Percentiles rank a stretch among this genome's conserved stretches.
Conservation (phyloP, 1,140 invertebrate species). For the Drosophila athabasca region DNA sequence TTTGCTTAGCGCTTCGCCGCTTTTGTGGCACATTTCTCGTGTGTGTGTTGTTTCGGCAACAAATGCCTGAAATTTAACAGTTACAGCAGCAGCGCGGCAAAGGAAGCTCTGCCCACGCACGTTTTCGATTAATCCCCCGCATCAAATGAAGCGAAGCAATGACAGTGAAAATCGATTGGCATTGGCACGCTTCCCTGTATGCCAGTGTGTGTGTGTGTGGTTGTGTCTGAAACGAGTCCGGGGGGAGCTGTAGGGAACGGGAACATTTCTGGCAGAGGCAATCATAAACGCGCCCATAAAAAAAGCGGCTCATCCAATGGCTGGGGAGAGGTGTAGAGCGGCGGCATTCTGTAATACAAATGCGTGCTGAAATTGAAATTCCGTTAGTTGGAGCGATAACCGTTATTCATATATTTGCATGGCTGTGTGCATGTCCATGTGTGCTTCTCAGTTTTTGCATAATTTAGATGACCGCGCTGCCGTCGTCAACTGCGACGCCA, state of each 20-base stretch:
- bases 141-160: slow-evolving; percentile 43
- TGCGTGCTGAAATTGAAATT: slow-evolving; percentile 57
- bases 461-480: slow-evolving; percentile 60
- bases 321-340: neutral
- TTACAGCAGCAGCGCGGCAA: too few relatives aligned
- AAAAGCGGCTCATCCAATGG: slow-evolving; percentile 30
- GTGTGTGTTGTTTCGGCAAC: slow-evolving; percentile 10
- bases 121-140: slow-evolving; percentile 70
- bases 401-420: slow-evolving; percentile 28
- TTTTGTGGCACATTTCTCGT: slow-evolving; percentile 37
- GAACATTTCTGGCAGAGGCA: slow-evolving; percentile 15
- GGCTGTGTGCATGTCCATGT: slow-evolving; percentile 1
- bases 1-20: slow-evolving; percentile 28
- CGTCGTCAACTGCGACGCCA: slow-evolving; percentile 21
- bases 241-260: slow-evolving; percentile 10
- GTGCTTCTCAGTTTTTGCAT: slow-evolving; percentile 60
- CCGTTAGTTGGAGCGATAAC: slow-evolving; percentile 37
- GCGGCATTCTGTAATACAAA: slow-evolving; percentile 1
- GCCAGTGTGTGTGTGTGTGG: slow-evolving; percentile 7
- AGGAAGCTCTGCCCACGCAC: slow-evolving; percentile 45
- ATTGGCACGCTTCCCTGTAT: slow-evolving; percentile 46
- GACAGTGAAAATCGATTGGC: slow-evolving; percentile 73
- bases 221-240: slow-evolving; percentile 30
- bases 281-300: slow-evolving; percentile 53
- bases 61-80: too few relatives aligned